phyloP scores from a whole-genome alignment of 2,113 vertebrate species.

The Ptyas mucosa region DNA sequence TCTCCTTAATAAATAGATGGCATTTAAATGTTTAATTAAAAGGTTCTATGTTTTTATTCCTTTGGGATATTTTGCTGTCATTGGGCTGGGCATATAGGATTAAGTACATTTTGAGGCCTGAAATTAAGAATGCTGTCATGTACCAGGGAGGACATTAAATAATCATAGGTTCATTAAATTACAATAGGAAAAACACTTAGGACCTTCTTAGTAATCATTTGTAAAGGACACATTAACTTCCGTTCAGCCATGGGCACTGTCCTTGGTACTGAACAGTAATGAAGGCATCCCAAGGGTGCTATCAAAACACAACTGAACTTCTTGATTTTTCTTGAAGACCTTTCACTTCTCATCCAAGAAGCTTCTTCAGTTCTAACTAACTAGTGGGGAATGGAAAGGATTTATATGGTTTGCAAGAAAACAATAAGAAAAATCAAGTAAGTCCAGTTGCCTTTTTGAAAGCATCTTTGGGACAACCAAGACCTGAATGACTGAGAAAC shows the following conservation, averaged over 20 bases:
- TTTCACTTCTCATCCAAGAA: background rate
- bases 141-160: background rate
- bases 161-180: background rate
- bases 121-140: background rate
- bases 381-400: background rate
- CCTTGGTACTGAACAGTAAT: background rate
- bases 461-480: background rate
- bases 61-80: background rate
- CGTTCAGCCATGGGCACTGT: background rate
- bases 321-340: background rate
- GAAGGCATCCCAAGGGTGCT: background rate
- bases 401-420: background rate
- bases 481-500: background rate
- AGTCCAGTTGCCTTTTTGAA: background rate
- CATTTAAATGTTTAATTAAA: slow-evolving; percentile 28
- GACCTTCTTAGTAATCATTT: background rate
- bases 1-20: slow-evolving; percentile 17
- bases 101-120: slow-evolving; percentile 8
- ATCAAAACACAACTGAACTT: background rate
- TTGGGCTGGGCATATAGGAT: background rate
- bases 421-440: background rate
- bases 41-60: slow-evolving; percentile 18
- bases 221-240: background rate
- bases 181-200: background rate
- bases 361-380: background rate